Evolutionary conservation across 2,113 vertebrate genomes (phyloP), one percentile per base, ranked within the genome.

Genomic region (Burhinus oedicnemus): DNA sequence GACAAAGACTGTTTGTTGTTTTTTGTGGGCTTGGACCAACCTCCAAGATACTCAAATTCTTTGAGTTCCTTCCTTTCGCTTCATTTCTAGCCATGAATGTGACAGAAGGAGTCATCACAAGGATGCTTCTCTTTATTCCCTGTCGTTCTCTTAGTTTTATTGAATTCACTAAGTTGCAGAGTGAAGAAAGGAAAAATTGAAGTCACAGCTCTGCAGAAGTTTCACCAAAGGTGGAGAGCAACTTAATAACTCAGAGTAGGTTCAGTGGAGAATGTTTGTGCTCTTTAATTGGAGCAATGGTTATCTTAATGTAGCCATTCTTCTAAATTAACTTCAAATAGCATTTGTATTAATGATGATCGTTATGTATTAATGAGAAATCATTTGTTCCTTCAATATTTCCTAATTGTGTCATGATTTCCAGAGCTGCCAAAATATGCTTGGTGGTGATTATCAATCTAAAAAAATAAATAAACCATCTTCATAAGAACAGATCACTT

Each of bases 301-400:
- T 89, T 77, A 70, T 54, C 69, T 92, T 90, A 93, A 90, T 84
- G 80, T 61, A 86, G 77, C 47, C 8, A 68, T 95, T 91, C 83
- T 95, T 96, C 83, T 84, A 95, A 93, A 95, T 93, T 87, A 94
- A 68, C 47, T 89, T 92, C 57, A 79, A 89, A 72, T 89, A 71
- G 65, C 7, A 5, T 83, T 94, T 92, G 9, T 89, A 95, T 91
- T 96, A 96, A 96, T 95, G 86, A 89, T 52, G 57, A 87, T 91
- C 72, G 45, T 92, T 97, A 94, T 21, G 36, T 65, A 91, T 95
- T 95, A 94, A 95, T 87, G 83, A 72, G 89, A 84, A 93, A 95
- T 95, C n/a, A 82, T 95, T 95, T 87, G 38, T 82, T 83, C 61
- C 66, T 89, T 91, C 77, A 77, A 12, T 90, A 76, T 90, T 95